Base-by-base conservation (phyloP, 2,888 invertebrate genomes). In the Nysson spinosus region DNA sequence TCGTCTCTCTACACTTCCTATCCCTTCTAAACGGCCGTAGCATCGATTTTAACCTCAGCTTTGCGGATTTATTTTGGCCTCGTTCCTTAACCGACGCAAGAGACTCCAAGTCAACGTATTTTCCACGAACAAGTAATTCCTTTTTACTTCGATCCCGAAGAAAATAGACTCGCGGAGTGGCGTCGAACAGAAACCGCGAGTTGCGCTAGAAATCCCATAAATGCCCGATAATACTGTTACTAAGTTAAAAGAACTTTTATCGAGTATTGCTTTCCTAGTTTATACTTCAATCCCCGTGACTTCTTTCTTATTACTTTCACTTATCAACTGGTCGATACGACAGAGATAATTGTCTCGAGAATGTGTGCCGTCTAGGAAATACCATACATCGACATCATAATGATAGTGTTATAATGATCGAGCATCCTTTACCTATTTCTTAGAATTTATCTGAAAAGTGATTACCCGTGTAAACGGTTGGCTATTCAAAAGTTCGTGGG, bases 31-130 rank as follows among this genome's bases (percentile, higher is more conserved):
- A 76, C 73, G 65, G 66, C 71, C 72, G 61, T 57, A 40, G 68
- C 68, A 75, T 76, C 69, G 75, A 76, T 75, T 75, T 71, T 69
- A 70, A 75, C 74, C 68, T 58, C 62, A 61, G 69, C 75, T 69
- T 65, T 75, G 64, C 69, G 66, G 67, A 75, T 75, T 72, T 75
- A 73, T 70, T 72, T 69, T 57, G 64, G 60, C 56, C 64, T 44
- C 39, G 24, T 62, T 58, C 52, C 54, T 51, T 49, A 40, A 35
- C 28, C 60, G 32, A 24, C 42, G 34, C 20, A 44, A 37, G 37
- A 57, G 49, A 40, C 42, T 47, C 37, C 44, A 26, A 46, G 28
- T 12, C 55, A 14, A 26, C 39, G 55, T 44, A 42, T 56, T 52
- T 56, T 57, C 69, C 50, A 34, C 30, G 61, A 69, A 60, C 69